Evolutionary conservation across 2,888 invertebrate species (phyloP).

Genomic region (Hirtodrosophila trivittata): DNA sequence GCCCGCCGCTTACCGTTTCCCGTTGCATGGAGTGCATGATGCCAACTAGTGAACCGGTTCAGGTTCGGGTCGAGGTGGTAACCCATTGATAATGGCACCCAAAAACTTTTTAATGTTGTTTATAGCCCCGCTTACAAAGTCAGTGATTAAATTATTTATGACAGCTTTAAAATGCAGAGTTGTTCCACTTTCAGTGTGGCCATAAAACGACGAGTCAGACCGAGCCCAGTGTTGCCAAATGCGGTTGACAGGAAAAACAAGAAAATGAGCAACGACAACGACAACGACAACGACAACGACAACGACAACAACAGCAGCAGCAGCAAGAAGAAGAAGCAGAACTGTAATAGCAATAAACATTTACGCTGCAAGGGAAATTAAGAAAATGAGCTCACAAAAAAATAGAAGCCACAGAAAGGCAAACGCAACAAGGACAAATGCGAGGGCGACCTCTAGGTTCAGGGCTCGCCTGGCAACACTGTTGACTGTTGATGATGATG

Average conservation of each 20-base stretch:
- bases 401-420: not conserved
- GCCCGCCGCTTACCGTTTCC: conserved; percentile 64
- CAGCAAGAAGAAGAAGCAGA: too few species aligned
- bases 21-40: conserved; percentile 27
- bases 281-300: conserved; percentile 12
- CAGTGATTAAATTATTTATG: conserved; percentile 78
- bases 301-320: conserved; percentile 16
- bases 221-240: conserved; percentile 49
- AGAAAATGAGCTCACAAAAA: conserved; percentile 48
- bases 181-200: conserved; percentile 49
- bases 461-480: conserved; percentile 52
- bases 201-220: conserved; percentile 38
- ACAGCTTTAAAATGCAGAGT: conserved; percentile 68
- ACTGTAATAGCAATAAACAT: conserved; percentile 57
- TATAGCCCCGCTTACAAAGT: conserved; percentile 64
- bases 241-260: conserved; percentile 42
- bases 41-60: too few species aligned
- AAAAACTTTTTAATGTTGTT: conserved; percentile 62
- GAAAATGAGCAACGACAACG: conserved; percentile 9
- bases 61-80: too few species aligned
- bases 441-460: not conserved
- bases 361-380: conserved; percentile 54
- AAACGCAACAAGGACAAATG: not conserved
- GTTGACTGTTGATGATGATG: conserved; percentile 16
- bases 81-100: conserved; percentile 53